Evolutionary conservation across 35 echinoderm and acorn worm genomes (phyloP).

Genomic region (Heliocidaris tuberculata): DNA sequence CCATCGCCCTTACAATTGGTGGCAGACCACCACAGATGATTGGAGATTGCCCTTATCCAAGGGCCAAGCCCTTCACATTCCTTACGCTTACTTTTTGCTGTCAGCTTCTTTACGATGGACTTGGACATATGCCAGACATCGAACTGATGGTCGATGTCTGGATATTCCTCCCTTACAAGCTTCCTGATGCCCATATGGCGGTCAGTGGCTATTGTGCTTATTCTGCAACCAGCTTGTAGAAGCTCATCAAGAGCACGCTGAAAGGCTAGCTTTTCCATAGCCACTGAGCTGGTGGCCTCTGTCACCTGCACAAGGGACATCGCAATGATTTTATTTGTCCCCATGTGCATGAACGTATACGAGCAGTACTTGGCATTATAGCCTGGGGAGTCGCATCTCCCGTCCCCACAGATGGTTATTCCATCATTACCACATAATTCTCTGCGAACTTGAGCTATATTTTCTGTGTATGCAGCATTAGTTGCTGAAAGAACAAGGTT

Average conservation of each 20-base stretch:
- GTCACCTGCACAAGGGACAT: slow-evolving; percentile 56
- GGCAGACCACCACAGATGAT: slow-evolving; percentile 69
- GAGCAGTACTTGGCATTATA: slow-evolving; percentile 62
- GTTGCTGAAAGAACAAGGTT: slow-evolving; percentile 24
- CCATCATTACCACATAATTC: not conserved
- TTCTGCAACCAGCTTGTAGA: not conserved
- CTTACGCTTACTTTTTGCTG: slow-evolving; percentile 46
- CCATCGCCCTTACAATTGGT: slow-evolving; percentile 52
- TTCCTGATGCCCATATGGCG: slow-evolving; percentile 49
- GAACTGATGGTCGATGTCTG: slow-evolving; percentile 60
- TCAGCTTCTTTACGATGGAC: slow-evolving; percentile 47
- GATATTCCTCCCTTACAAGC: slow-evolving; percentile 23
- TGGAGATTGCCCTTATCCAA: slow-evolving; percentile 49
- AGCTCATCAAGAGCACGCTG: slow-evolving; percentile 35
- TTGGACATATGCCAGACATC: slow-evolving; percentile 69
- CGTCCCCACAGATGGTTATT: slow-evolving; percentile 52
- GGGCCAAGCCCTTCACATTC: slow-evolving; percentile 53
- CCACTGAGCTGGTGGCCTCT: slow-evolving; percentile 58
- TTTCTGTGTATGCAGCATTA: not conserved
- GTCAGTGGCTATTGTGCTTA: not conserved
- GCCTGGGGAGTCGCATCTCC: slow-evolving; percentile 67
- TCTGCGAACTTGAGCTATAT: not conserved
- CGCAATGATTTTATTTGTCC: slow-evolving; percentile 44
- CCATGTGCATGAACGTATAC: slow-evolving; percentile 62
- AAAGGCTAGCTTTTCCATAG: slow-evolving; percentile 63